phyloP scores from a whole-genome alignment of 2,888 invertebrate species.

The Lacanobia oleracea region DNA sequence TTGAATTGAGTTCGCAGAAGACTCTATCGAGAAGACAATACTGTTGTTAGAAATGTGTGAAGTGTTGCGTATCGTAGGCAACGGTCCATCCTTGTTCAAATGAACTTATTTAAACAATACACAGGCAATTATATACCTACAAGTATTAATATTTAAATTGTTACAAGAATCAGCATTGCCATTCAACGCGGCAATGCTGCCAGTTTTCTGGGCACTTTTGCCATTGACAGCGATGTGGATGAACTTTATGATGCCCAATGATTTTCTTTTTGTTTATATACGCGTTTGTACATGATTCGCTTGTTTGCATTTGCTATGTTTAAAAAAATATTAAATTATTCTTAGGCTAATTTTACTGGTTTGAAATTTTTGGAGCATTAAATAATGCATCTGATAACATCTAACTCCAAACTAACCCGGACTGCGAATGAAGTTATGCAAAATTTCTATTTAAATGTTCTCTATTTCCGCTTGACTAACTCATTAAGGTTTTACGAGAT shows the following conservation, averaged over 20 bases:
- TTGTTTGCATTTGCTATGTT: neutral
- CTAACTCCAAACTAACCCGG: neutral
- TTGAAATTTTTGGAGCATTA: neutral
- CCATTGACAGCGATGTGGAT: too few species aligned
- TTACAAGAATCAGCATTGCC: too few species aligned
- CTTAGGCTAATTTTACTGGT: neutral
- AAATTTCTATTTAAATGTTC: constrained; percentile 1
- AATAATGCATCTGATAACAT: constrained; percentile 8
- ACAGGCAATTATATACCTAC: neutral
- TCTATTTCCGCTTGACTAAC: constrained; percentile 1
- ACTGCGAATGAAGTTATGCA: neutral
- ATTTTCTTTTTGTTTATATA: too few species aligned
- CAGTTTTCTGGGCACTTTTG: too few species aligned
- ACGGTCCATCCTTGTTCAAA: neutral
- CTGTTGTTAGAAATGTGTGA: constrained; percentile 11
- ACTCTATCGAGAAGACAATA: neutral
- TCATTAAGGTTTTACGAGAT: constrained; percentile 13
- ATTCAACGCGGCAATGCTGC: too few species aligned
- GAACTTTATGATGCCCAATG: too few species aligned
- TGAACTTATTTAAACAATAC: neutral
- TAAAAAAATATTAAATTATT: neutral
- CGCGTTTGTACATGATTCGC: too few species aligned
- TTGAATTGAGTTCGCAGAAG: constrained; percentile 4
- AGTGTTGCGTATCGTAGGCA: neutral
- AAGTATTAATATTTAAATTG: too few species aligned